Evolutionary conservation across 2,113 vertebrate genomes (phyloP).

Genomic region (Speoplatyrhinus poulsoni): DNA sequence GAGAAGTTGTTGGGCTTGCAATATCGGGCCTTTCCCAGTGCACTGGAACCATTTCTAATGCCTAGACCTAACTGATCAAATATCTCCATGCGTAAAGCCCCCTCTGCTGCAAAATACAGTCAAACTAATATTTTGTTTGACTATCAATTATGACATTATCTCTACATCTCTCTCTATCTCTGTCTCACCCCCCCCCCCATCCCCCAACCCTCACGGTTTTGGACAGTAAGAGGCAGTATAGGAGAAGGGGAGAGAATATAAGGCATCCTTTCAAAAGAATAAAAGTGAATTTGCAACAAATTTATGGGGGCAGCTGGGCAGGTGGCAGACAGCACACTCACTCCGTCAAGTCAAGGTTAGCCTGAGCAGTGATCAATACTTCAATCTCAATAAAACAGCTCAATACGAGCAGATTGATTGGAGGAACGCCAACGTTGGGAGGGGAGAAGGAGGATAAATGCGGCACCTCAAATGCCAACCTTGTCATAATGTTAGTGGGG

Average conservation of each 20-base stretch:
- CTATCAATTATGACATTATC: too few relatives aligned
- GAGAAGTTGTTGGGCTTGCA: conserved; percentile 94
- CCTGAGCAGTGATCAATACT: conserved; percentile 90
- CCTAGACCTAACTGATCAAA: conserved; percentile 57
- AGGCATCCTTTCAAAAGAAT: conserved; percentile 34
- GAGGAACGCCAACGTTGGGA: conserved; percentile 27
- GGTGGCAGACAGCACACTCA: conserved; percentile 46
- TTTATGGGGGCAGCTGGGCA: conserved; percentile 53
- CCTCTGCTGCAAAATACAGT: too few relatives aligned
- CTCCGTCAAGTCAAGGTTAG: conserved; percentile 82
- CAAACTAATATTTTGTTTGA: too few relatives aligned
- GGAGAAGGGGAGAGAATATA: conserved; percentile 51
- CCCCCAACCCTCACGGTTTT: conserved; percentile 61
- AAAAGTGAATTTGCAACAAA: conserved; percentile 42
- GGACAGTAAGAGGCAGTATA: conserved; percentile 34
- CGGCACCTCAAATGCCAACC: conserved; percentile 75
- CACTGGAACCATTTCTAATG: conserved; percentile 78
- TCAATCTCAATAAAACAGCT: conserved; percentile 95
- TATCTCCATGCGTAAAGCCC: conserved; percentile 23
- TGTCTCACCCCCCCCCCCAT: too few relatives aligned
- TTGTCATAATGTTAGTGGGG: conserved; percentile 75
- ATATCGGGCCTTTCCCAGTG: conserved; percentile 84
- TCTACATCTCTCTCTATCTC: background rate
- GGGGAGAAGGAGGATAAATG: conserved; percentile 44
- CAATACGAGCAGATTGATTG: conserved; percentile 82